Percentiles rank a stretch among this genome's conserved stretches.
Evolutionary conservation across 2,797 vertebrate species (phyloP).

Genomic region (Gallinago solitaria): DNA sequence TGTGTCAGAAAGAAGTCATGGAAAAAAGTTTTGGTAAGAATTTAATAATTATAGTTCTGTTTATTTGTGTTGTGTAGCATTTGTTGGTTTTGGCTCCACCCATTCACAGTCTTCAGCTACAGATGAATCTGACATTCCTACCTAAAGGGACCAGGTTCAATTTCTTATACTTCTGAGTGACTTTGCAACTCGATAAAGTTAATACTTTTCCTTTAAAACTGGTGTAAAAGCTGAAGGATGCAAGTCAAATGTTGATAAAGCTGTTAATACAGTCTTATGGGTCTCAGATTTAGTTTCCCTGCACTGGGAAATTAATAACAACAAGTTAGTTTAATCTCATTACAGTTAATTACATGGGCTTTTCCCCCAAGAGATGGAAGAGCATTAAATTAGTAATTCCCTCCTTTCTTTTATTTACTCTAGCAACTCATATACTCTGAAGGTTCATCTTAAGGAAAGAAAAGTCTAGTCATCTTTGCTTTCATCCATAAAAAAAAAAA

Average conservation of each 20-base stretch:
- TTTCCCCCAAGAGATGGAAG: constrained; percentile 62
- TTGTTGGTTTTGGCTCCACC: not conserved
- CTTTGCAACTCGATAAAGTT: not conserved
- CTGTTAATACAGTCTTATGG: constrained; percentile 38
- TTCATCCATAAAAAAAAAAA: constrained; percentile 6
- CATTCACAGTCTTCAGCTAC: not conserved
- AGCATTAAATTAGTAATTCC: constrained; percentile 71
- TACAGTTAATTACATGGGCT: constrained; percentile 76
- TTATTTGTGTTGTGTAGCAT: not conserved
- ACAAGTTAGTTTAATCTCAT: constrained; percentile 77
- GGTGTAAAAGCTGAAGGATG: not conserved
- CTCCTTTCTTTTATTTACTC: constrained; percentile 66
- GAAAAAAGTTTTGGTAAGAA: constrained; percentile 91
- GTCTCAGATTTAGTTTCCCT: constrained; percentile 52
- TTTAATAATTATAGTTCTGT: not conserved
- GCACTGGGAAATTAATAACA: constrained; percentile 67
- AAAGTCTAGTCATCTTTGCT: not conserved
- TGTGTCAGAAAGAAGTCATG: constrained; percentile 98
- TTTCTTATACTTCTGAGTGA: not conserved
- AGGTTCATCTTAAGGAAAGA: constrained; percentile 30
- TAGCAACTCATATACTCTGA: constrained; percentile 43
- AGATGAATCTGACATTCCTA: not conserved
- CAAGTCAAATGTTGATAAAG: constrained; percentile 13
- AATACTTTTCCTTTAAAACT: not conserved
- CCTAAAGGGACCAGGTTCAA: not conserved